phyloP scores from a whole-genome alignment of 1,140 invertebrate genomes.

The Coptotermes formosanus region DNA sequence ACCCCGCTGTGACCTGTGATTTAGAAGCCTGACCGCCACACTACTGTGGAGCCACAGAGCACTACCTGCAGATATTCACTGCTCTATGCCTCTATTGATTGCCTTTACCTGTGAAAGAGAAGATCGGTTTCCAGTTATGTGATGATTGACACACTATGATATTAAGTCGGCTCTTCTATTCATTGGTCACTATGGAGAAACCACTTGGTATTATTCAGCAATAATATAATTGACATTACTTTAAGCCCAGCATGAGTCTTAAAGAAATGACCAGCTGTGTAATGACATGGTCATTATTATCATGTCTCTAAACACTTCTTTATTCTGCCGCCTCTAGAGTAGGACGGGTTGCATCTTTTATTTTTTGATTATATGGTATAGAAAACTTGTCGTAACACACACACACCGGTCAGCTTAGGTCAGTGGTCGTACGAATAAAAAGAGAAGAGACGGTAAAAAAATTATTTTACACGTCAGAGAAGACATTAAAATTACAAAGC shows the following conservation, averaged over 20 bases:
- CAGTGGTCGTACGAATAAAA: not conserved
- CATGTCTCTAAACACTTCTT: not conserved
- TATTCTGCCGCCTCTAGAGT: not conserved
- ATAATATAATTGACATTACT: slow-evolving; percentile 9
- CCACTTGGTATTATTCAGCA: slow-evolving; percentile 3
- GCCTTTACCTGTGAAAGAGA: not conserved
- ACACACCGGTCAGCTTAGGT: not conserved
- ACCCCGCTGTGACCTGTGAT: not conserved
- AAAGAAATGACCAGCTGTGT: not conserved
- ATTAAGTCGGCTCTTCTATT: slow-evolving; percentile 3
- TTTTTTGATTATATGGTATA: not conserved
- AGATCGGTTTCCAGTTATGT: not conserved
- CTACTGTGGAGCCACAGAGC: not conserved
- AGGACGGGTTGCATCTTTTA: not conserved
- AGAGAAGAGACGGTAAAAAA: not conserved
- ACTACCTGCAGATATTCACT: not conserved
- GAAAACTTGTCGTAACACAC: slow-evolving; percentile 14
- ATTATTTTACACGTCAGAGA: not conserved
- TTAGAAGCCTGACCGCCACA: not conserved
- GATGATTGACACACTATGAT: not conserved
- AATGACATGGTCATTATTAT: not conserved
- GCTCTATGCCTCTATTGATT: not conserved
- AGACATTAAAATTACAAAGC: not conserved
- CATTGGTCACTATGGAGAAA: not conserved
- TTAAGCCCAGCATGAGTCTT: slow-evolving; percentile 5